Evolutionary conservation across 2,888 invertebrate species (phyloP), one percentile per base, ranked within the genome.

Genomic region (Drosophila kambysellisi): DNA sequence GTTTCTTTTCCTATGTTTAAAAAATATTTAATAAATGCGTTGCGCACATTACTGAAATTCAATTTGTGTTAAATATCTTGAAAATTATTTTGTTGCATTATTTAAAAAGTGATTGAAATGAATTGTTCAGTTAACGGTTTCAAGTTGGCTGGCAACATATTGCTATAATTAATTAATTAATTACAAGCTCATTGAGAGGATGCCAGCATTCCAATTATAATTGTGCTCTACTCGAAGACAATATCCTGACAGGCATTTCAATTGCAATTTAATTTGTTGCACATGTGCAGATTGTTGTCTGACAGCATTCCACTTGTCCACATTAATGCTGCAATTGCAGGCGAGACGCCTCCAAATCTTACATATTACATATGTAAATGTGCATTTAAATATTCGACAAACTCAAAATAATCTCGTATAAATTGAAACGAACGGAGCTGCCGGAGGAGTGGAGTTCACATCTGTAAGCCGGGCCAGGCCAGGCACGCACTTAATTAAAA

Each of bases 401-500:
- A 66, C 46, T 73, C 35, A 37, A 46, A 25, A 58, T 68, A 52
- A 69, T 51, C 58, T 69, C 52, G 68, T 4, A 8, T 46, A 25
- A 15, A 46, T 25, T 25, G 25, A 56, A 51, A 66, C 41, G 62
- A 51, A 66, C 41, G 62, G 35, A 54, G 60, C 65, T 37, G 65
- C 64, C 68, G 70, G 65, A 25, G 25, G 25, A 25, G 25, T 25
- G 86, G 70, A 80, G 77, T 69, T 77, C 63, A 88, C 70, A 79
- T 76, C 70, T 64, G 72, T 64, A 52, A 64, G 60, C 52, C 12
- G 48, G 37, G 57, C 48, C 54, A 62, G 88, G 81, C 75, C 54
- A 62, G 88, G 81, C 79, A 78, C 76, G 89, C 87, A 83, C 87
- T 88, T 88, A 83, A 83, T 88, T 83, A 83, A 86, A 79, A 81